A percentile compares a stretch with the other conserved stretches of the same genome.
Conservation (phyloP, 2,888 invertebrate species). For the Eudemis profundana region DNA sequence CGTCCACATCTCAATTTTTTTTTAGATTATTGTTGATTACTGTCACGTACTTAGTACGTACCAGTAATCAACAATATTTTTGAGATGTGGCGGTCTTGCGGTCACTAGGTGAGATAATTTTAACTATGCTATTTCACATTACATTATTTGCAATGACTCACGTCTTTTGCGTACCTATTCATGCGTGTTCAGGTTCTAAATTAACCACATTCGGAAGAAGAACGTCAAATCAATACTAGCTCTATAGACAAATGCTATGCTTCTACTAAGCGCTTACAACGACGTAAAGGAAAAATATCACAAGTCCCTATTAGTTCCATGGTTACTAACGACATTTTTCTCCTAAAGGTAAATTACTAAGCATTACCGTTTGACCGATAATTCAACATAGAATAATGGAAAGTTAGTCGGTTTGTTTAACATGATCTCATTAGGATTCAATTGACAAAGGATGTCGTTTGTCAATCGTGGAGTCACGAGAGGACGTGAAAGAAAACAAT, state of each 20-base stretch:
- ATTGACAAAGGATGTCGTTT: slow-evolving; percentile 13
- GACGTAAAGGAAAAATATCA: neutral
- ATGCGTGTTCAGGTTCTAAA: slow-evolving; percentile 28
- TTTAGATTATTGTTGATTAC: no score
- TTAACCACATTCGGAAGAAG: neutral
- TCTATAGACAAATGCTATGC: neutral
- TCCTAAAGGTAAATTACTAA: neutral
- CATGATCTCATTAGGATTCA: slow-evolving; percentile 15
- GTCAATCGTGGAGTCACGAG: slow-evolving; percentile 6
- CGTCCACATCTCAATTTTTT: no score
- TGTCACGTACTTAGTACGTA: no score
- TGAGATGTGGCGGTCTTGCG: no score
- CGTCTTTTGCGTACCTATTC: neutral
- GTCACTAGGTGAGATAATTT: neutral
- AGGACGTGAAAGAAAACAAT: neutral
- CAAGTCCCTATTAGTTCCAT: neutral
- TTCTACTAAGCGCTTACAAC: neutral
- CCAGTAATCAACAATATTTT: no score
- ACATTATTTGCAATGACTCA: slow-evolving; percentile 18
- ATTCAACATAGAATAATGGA: slow-evolving; percentile 27
- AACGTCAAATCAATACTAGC: neutral
- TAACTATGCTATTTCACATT: neutral
- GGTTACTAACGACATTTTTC: neutral
- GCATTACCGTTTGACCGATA: slow-evolving; percentile 10
- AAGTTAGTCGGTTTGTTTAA: slow-evolving; percentile 15